Conservation (phyloP, 1,140 invertebrate species). For the Papilio dardanus region DNA sequence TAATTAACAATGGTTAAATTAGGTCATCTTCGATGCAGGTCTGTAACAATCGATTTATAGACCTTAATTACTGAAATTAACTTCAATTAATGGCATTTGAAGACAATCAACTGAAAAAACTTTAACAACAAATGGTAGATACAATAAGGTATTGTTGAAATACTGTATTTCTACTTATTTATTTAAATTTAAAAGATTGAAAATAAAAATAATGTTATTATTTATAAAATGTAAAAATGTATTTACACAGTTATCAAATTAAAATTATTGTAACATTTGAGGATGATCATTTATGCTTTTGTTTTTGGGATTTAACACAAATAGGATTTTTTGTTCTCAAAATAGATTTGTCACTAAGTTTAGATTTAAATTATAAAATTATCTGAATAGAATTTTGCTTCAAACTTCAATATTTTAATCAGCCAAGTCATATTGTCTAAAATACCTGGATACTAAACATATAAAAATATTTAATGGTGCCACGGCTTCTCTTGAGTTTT, state of each 20-base stretch:
- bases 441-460: slow-evolving; percentile 71
- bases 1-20: no score
- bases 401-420: slow-evolving; percentile 44
- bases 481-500: slow-evolving; percentile 56
- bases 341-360: neutral
- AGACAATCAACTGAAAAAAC: neutral
- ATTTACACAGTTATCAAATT: slow-evolving; percentile 22
- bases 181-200: no score
- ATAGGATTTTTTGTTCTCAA: no score
- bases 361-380: neutral
- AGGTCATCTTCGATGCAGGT: neutral
- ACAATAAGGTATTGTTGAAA: no score
- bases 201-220: no score
- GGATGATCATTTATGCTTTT: no score
- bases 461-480: slow-evolving; percentile 74
- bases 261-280: slow-evolving; percentile 19
- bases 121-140: no score
- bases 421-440: slow-evolving; percentile 72
- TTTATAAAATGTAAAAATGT: neutral
- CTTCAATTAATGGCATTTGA: neutral
- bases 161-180: no score
- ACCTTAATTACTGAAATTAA: neutral
- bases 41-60: neutral
- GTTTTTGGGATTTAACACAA: no score
- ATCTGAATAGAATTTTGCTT: neutral